These are phyloP conservation scores for Dicranocentrus wangi DNA, from an alignment of 2,888 invertebrate genomes.

Conservation along the genomic window DNA sequence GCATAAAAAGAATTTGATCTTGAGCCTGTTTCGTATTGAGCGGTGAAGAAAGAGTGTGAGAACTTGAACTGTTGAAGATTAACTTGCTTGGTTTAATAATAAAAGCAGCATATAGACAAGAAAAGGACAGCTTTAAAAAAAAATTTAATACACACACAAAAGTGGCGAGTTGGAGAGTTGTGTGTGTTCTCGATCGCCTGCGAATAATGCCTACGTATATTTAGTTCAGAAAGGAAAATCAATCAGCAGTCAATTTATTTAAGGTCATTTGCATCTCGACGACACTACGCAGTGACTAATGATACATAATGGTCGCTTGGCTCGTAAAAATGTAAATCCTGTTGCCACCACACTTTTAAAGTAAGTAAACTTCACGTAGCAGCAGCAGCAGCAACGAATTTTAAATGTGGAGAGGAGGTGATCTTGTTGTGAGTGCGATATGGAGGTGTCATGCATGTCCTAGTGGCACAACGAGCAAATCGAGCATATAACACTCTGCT, in stretches of 20 bases:
- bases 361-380: too few species aligned
- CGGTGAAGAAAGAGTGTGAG: constrained; percentile 39
- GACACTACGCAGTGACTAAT: constrained; percentile 48
- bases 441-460: constrained; percentile 54
- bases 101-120: too few species aligned
- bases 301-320: constrained; percentile 33
- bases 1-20: constrained; percentile 48
- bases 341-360: constrained; percentile 9
- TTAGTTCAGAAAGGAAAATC: constrained; percentile 47
- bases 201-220: neutral
- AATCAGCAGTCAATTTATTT: constrained; percentile 61
- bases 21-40: constrained; percentile 43
- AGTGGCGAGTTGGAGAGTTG: too few species aligned
- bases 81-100: neutral
- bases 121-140: too few species aligned
- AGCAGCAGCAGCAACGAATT: too few species aligned
- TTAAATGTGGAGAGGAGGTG: too few species aligned
- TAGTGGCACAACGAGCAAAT: constrained; percentile 48
- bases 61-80: constrained; percentile 31
- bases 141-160: too few species aligned
- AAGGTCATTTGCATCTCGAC: constrained; percentile 60
- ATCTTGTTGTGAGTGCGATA: constrained; percentile 7
- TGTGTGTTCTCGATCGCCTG: too few species aligned
- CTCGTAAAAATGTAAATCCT: constrained; percentile 10
- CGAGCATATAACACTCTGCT: constrained; percentile 51